A percentile compares a stretch with the other conserved stretches of the same genome.
These are phyloP conservation scores for Machaerirhynchus nigripectus DNA, from an alignment of 2,113 vertebrate species.

Conservation along the genomic window DNA sequence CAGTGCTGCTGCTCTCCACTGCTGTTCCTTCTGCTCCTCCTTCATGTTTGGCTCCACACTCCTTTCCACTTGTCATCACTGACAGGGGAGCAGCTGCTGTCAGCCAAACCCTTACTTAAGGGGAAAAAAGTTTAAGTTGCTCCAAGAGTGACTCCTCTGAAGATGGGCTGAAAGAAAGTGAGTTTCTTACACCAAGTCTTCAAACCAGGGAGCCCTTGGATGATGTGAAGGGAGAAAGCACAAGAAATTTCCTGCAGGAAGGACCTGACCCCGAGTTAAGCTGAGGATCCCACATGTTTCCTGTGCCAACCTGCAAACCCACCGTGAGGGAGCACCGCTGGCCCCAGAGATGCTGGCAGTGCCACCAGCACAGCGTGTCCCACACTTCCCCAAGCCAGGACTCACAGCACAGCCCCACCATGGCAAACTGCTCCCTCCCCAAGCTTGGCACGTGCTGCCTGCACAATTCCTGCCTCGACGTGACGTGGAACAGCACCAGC, in stretches of 20 bases:
- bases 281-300: background rate
- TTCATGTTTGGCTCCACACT: background rate
- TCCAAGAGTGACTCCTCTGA: background rate
- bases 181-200: background rate
- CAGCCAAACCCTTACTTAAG: background rate
- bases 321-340: background rate
- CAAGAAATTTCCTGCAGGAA: background rate
- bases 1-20: background rate
- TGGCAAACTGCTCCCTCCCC: background rate
- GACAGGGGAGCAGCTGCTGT: background rate
- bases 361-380: background rate
- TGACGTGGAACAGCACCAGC: background rate
- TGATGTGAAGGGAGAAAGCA: background rate
- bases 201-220: background rate
- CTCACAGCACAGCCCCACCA: background rate
- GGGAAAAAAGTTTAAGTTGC: background rate
- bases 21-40: background rate
- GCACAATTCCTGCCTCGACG: accelerated
- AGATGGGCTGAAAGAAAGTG: background rate
- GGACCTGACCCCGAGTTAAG: background rate
- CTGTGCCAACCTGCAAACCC: background rate
- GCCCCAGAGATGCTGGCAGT: background rate
- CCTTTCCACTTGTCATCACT: background rate
- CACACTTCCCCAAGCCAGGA: background rate
- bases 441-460: background rate